phyloP scores from a whole-genome alignment of 2,888 invertebrate species.

The Tricholauxania praeusta region DNA sequence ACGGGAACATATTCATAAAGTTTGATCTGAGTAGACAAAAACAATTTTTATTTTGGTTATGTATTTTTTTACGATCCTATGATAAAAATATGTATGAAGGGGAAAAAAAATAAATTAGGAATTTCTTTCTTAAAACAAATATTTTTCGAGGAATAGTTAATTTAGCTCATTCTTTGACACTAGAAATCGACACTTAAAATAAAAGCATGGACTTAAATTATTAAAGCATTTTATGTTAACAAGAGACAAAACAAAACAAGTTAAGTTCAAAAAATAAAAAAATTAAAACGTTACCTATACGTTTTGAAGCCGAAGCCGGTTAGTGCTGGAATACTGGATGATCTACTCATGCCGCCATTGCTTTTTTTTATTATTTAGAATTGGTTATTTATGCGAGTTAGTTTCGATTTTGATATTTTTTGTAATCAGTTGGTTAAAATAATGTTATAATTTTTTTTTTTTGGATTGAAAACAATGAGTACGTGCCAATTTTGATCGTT shows the following conservation, averaged over 20 bases:
- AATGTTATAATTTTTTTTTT: conserved; percentile 45
- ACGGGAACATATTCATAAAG: too few relatives aligned
- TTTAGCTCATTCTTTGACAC: too few relatives aligned
- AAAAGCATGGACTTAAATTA: neutral
- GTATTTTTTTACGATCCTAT: too few relatives aligned
- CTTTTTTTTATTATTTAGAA: conserved; percentile 52
- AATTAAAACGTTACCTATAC: conserved; percentile 63
- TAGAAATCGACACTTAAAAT: neutral
- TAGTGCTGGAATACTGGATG: conserved; percentile 90
- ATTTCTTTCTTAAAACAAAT: too few relatives aligned
- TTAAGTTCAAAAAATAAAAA: neutral
- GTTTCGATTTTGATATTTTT: conserved; percentile 32
- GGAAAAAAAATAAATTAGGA: too few relatives aligned
- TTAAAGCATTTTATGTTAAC: neutral
- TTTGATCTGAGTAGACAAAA: too few relatives aligned
- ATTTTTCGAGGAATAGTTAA: too few relatives aligned
- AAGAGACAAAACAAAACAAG: neutral
- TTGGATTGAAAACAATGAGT: conserved; percentile 39
- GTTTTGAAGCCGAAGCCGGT: conserved; percentile 65
- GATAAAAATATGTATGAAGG: too few relatives aligned
- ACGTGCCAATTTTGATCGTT: conserved; percentile 46
- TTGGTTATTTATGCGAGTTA: conserved; percentile 9
- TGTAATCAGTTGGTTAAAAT: conserved; percentile 38
- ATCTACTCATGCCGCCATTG: conserved; percentile 85
- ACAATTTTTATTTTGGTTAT: too few relatives aligned